phyloP scores from a whole-genome alignment of 2,113 vertebrate species.

The Anolis carolinensis region DNA sequence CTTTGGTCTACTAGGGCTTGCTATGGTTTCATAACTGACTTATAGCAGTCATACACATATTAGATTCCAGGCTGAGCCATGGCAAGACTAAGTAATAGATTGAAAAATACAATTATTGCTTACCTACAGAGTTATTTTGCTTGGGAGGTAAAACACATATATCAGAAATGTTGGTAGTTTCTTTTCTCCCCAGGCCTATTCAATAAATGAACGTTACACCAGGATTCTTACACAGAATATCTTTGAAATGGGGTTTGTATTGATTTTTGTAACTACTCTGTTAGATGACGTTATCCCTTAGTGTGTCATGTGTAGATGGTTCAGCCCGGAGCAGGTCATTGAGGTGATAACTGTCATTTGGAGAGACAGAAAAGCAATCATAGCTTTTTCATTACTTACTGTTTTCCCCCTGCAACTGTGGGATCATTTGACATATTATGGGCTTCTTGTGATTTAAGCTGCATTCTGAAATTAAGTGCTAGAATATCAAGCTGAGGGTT shows the following conservation, averaged over 20 bases:
- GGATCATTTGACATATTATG: slow-evolving; percentile 99
- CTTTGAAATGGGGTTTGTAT: slow-evolving; percentile 99
- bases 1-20: not conserved
- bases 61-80: slow-evolving; percentile 80
- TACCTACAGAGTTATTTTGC: slow-evolving; percentile 90
- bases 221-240: slow-evolving; percentile 89
- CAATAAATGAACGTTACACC: slow-evolving; percentile 98
- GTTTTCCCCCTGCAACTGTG: slow-evolving; percentile 93
- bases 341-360: slow-evolving; percentile 99
- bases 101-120: slow-evolving; percentile 92
- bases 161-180: slow-evolving; percentile 93
- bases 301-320: slow-evolving; percentile 96
- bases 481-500: slow-evolving; percentile 95
- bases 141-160: slow-evolving; percentile 88
- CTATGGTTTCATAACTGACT: slow-evolving; percentile 75
- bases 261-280: slow-evolving; percentile 99
- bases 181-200: slow-evolving; percentile 92
- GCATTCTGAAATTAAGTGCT: slow-evolving; percentile 99
- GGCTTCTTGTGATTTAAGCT: slow-evolving; percentile 97
- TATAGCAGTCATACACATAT: slow-evolving; percentile 82
- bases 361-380: slow-evolving; percentile 99
- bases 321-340: slow-evolving; percentile 98
- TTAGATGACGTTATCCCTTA: slow-evolving; percentile 99
- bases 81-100: slow-evolving; percentile 90
- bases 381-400: slow-evolving; percentile 99